These are phyloP conservation scores for Elachura formosa DNA, from an alignment of 2,113 vertebrate genomes.

Conservation along the genomic window DNA sequence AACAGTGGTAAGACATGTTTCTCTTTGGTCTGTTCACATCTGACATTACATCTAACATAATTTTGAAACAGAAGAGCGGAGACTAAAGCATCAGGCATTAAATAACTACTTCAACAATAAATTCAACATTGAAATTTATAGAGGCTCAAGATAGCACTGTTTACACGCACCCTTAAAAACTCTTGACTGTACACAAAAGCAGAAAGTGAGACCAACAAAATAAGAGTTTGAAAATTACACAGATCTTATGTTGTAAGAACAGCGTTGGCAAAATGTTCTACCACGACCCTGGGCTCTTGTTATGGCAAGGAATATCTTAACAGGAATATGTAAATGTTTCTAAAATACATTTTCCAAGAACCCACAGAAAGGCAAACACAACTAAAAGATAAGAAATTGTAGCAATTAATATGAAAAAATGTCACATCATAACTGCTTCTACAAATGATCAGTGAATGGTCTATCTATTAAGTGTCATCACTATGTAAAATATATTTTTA, in stretches of 20 bases:
- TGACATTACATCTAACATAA: background rate
- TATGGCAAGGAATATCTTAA: background rate
- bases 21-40: background rate
- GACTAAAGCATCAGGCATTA: background rate
- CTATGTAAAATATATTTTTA: background rate
- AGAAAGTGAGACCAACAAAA: background rate
- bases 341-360: background rate
- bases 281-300: background rate
- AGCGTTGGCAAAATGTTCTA: background rate
- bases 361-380: background rate
- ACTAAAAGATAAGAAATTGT: background rate
- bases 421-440: background rate
- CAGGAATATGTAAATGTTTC: background rate
- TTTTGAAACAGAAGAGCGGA: background rate
- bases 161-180: background rate
- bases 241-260: rapidly evolving
- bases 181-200: rapidly evolving
- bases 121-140: background rate
- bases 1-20: background rate
- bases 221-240: background rate
- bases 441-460: background rate
- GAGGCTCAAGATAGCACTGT: background rate
- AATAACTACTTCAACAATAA: background rate
- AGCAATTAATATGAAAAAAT: background rate
- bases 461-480: background rate